These are phyloP conservation scores for Osmoderma eremita DNA, from an alignment of 2,888 invertebrate genomes.

Conservation along the genomic window DNA sequence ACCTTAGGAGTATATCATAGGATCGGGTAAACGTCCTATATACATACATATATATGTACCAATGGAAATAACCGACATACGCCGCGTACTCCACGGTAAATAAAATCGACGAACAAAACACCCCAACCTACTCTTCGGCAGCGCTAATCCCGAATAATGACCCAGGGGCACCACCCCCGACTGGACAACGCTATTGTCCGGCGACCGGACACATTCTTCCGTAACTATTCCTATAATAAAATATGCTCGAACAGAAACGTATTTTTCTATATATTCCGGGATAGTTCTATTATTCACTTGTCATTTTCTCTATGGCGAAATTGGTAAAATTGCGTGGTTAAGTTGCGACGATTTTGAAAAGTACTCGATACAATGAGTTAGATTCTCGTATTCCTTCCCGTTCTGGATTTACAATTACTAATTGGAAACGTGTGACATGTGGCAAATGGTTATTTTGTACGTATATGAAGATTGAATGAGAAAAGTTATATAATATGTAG, in stretches of 20 bases:
- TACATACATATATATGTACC: not conserved
- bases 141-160: conserved; percentile 34
- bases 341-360: conserved; percentile 23
- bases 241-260: conserved; percentile 31
- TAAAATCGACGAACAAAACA: conserved; percentile 44
- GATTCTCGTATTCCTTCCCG: not conserved
- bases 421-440: too few relatives aligned
- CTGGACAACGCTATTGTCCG: conserved; percentile 30
- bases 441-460: too few relatives aligned
- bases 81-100: conserved; percentile 29
- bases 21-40: not conserved
- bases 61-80: conserved; percentile 17
- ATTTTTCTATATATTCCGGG: conserved; percentile 2
- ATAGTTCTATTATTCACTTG: conserved; percentile 3
- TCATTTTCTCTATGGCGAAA: not conserved
- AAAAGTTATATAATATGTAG: too few relatives aligned
- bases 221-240: conserved; percentile 18
- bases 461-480: too few relatives aligned
- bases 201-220: conserved; percentile 17
- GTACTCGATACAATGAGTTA: not conserved
- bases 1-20: not conserved
- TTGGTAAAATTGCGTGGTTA: conserved; percentile 4
- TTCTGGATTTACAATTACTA: too few relatives aligned
- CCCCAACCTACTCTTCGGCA: conserved; percentile 38
- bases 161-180: conserved; percentile 27